A percentile compares a stretch with the other conserved stretches of the same genome.
Evolutionary conservation across 2,113 vertebrate genomes (phyloP).

Genomic region (Panthera uncia): DNA sequence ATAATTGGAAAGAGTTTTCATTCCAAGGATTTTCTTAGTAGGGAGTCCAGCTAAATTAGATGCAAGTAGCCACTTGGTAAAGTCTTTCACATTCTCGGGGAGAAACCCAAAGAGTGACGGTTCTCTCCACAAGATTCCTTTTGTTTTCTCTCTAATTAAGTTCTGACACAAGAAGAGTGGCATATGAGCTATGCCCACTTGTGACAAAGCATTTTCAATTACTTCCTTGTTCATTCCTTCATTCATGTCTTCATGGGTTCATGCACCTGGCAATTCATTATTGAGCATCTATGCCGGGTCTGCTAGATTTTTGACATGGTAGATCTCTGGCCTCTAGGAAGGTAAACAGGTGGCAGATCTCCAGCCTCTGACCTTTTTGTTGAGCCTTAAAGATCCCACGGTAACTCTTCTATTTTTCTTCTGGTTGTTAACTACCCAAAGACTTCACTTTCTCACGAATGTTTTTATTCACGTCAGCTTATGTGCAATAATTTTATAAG

Average conservation of each 20-base stretch:
- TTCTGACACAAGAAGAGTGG: not conserved
- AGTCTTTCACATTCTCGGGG: not conserved
- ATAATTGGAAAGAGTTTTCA: not conserved
- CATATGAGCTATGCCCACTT: not conserved
- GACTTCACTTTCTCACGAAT: not conserved
- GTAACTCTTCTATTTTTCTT: not conserved
- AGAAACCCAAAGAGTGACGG: not conserved
- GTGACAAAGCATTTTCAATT: not conserved
- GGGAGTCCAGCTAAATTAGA: not conserved
- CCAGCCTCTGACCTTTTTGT: not conserved
- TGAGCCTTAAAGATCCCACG: not conserved
- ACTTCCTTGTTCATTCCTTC: not conserved
- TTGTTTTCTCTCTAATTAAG: not conserved
- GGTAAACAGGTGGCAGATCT: not conserved
- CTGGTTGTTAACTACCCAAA: not conserved
- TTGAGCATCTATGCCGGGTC: not conserved
- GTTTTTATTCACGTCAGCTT: not conserved
- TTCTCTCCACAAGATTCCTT: not conserved
- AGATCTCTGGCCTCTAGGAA: not conserved
- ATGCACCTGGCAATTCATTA: not conserved
- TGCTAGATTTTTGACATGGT: not conserved
- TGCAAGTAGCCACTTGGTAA: not conserved
- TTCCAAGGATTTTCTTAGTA: not conserved
- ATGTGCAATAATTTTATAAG: not conserved
- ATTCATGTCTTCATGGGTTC: rapidly evolving